Evolutionary conservation across 2,113 vertebrate species (phyloP), one percentile per base, ranked within the genome.

Genomic region (Leiothrix lutea): DNA sequence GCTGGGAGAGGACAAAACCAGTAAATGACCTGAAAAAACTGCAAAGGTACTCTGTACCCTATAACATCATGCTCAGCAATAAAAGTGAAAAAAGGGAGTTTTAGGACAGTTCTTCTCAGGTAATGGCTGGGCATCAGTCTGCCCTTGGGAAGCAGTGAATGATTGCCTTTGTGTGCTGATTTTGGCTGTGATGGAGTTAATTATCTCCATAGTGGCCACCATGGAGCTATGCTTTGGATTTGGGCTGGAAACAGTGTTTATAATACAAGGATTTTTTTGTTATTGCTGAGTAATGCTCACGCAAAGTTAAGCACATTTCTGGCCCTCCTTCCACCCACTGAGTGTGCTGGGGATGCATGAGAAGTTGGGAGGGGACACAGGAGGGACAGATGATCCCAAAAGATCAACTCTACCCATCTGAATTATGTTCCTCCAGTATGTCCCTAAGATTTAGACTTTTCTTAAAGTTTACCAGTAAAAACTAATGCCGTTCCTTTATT

Each of bases 51-150:
- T 71, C 3, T 14, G 33, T 50, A n/a, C 16, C 9, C 33, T 61
- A 5, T 11, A 74, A 70, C 0, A 0, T 29, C 15, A 65, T 26
- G 8, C 9, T 60, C 29, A 53, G 7, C 8, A n/a, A 38, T 18
- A 21, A 60, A 80, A 51, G 3, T 16, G 19, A 24, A 29, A n/a
- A 61, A 16, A 56, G 5, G 1, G 5, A 25, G 8, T 6, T 80
- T 80, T 33, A 45, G 26, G 26, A 62, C 1, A 0, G 3, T 19
- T 83, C 22, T 70, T 13, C 25, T 83, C 28, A 42, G 29, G 6
- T 70, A 26, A 24, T n/a, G 16, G 1, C 40, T 75, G n/a, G 11
- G 1, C 21, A 31, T 51, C 14, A 26, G 29, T 44, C 10, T 70
- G 6, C 25, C 15, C 12, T 16, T 31, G 12, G 31, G 22, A 86